These are phyloP conservation scores for Ptychadena robeensis DNA, from an alignment of 2,797 vertebrate species.

Conservation along the genomic window DNA sequence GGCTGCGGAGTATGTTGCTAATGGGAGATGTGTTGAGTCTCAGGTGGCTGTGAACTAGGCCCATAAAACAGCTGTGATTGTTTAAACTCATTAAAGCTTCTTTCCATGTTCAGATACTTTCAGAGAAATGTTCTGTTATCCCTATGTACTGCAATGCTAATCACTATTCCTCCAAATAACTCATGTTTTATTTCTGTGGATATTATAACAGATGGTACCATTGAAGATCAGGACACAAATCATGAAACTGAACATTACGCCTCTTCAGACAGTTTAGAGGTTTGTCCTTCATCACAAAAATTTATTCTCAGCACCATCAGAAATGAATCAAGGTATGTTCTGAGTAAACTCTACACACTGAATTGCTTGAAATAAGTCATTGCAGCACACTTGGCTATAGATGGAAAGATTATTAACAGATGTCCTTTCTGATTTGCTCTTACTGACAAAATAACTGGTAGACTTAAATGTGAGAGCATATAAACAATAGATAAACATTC, in stretches of 20 bases:
- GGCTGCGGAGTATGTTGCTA: background rate
- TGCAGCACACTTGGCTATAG: background rate
- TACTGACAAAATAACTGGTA: background rate
- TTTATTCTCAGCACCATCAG: constrained; percentile 39
- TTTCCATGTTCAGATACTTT: constrained; percentile 12
- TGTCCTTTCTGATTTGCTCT: background rate
- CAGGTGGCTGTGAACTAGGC: background rate
- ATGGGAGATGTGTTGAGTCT: constrained; percentile 1
- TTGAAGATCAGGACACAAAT: constrained; percentile 23
- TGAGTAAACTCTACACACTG: background rate
- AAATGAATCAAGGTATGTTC: constrained; percentile 48
- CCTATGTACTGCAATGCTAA: constrained; percentile 12
- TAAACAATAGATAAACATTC: background rate
- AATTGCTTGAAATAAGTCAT: background rate
- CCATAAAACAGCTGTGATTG: constrained; percentile 42
- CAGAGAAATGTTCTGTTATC: background rate
- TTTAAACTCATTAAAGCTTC: constrained; percentile 37
- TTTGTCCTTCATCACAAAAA: constrained; percentile 33
- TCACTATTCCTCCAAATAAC: background rate
- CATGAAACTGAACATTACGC: constrained; percentile 13
- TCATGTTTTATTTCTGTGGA: background rate
- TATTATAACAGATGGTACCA: constrained; percentile 41
- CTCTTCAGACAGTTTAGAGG: constrained; percentile 8
- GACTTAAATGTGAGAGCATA: background rate
- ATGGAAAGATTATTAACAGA: background rate